Evolutionary conservation across 1,140 invertebrate species (phyloP).

Genomic region (Oedothorax gibbosus): DNA sequence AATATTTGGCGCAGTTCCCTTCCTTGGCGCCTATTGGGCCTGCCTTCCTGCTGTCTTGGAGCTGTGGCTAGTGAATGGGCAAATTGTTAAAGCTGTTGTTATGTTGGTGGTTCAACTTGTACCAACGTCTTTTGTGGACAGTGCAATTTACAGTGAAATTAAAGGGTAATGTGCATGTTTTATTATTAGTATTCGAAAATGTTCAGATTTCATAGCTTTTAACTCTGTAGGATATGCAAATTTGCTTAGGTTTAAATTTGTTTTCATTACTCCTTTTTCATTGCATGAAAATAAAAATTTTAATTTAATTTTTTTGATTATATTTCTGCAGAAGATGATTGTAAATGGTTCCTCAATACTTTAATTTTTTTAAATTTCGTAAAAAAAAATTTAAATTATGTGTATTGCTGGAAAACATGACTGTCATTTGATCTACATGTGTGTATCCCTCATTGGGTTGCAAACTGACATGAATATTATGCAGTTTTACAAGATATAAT

Average conservation of each 20-base stretch:
- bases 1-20: slow-evolving; percentile 92
- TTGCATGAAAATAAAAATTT: neutral
- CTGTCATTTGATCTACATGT: too few species aligned
- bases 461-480: too few species aligned
- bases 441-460: too few species aligned
- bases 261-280: neutral
- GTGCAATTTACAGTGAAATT: slow-evolving; percentile 96
- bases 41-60: slow-evolving; percentile 93
- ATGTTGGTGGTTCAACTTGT: slow-evolving; percentile 88
- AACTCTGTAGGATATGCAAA: neutral
- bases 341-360: too few species aligned
- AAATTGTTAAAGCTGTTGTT: slow-evolving; percentile 78
- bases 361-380: too few species aligned
- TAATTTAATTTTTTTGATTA: neutral
- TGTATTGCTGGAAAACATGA: too few species aligned
- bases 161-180: slow-evolving; percentile 81
- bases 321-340: too few species aligned
- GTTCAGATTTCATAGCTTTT: neutral
- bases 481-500: too few species aligned
- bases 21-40: slow-evolving; percentile 93
- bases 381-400: too few species aligned
- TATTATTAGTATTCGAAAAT: neutral
- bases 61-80: slow-evolving; percentile 89
- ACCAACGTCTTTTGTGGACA: slow-evolving; percentile 90
- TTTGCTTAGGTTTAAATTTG: neutral